phyloP scores from a whole-genome alignment of 2,888 invertebrate genomes.

The Tromatobia lineatoria region DNA sequence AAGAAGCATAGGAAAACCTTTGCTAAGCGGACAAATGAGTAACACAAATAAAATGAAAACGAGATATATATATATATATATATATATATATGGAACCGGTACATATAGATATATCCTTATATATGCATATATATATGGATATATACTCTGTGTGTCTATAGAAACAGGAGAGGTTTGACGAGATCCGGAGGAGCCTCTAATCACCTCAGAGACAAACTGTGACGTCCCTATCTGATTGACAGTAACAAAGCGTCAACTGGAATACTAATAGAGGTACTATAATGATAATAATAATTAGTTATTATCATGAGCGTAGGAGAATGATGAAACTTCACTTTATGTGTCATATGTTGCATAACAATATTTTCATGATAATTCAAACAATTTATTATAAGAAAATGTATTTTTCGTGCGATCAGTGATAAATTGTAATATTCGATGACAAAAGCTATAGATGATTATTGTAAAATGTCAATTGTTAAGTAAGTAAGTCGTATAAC shows the following conservation, averaged over 20 bases:
- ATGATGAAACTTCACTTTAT: no score
- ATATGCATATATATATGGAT: background rate
- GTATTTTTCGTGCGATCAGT: no score
- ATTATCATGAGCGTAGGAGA: no score
- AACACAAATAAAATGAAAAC: slow-evolving; percentile 19
- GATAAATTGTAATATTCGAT: no score
- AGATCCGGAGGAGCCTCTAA: slow-evolving; percentile 46
- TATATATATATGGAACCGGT: slow-evolving; percentile 3
- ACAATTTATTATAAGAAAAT: no score
- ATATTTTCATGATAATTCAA: no score
- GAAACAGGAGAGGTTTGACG: slow-evolving; percentile 3
- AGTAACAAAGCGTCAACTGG: slow-evolving; percentile 6
- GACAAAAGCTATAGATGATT: no score
- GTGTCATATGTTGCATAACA: no score
- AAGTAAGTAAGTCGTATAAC: no score
- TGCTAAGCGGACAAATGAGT: slow-evolving; percentile 47
- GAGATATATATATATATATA: slow-evolving; percentile 13
- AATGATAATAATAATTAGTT: background rate
- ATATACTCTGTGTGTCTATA: slow-evolving; percentile 8
- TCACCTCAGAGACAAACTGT: slow-evolving; percentile 40
- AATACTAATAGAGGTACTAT: background rate
- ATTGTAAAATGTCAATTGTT: no score
- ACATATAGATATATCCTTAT: background rate
- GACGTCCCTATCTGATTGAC: slow-evolving; percentile 35
- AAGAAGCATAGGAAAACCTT: slow-evolving; percentile 31